Conservation (phyloP, 2,797 vertebrate species). For the Gadopsis marmoratus region DNA sequence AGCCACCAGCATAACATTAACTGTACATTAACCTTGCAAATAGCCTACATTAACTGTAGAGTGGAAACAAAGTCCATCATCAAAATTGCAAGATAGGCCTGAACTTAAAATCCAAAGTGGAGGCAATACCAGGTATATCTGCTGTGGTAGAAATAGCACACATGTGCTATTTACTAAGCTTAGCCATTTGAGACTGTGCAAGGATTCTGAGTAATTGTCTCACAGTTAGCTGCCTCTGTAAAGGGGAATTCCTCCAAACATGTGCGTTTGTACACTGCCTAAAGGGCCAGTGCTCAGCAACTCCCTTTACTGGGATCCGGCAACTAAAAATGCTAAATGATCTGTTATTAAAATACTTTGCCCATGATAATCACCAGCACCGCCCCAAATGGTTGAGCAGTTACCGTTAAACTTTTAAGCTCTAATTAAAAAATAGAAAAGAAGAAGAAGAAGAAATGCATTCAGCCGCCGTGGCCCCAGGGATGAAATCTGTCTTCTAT, state of each 20-base stretch:
- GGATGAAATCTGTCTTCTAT: conserved; percentile 80
- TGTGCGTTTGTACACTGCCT: conserved; percentile 32
- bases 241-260: conserved; percentile 25
- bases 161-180: conserved; percentile 15
- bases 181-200: not conserved
- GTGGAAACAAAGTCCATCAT: not conserved
- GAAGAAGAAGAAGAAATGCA: conserved; percentile 46
- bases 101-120: not conserved
- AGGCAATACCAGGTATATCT: not conserved
- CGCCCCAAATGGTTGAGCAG: conserved; percentile 68
- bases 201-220: conserved; percentile 21
- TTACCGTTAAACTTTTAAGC: conserved; percentile 81
- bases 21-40: conserved; percentile 32
- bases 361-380: conserved; percentile 77
- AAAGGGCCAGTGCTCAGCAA: conserved; percentile 28
- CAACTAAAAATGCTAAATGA: conserved; percentile 68
- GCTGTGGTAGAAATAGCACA: not conserved
- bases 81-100: not conserved
- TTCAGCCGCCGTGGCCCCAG: conserved; percentile 54
- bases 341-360: conserved; percentile 80
- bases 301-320: conserved; percentile 36
- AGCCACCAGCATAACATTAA: conserved; percentile 21
- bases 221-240: conserved; percentile 2
- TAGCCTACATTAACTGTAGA: not conserved
- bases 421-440: conserved; percentile 80